Percentiles rank a stretch among this genome's conserved stretches.
phyloP scores from a whole-genome alignment of 2,113 vertebrate species.

The Ifrita kowaldi region DNA sequence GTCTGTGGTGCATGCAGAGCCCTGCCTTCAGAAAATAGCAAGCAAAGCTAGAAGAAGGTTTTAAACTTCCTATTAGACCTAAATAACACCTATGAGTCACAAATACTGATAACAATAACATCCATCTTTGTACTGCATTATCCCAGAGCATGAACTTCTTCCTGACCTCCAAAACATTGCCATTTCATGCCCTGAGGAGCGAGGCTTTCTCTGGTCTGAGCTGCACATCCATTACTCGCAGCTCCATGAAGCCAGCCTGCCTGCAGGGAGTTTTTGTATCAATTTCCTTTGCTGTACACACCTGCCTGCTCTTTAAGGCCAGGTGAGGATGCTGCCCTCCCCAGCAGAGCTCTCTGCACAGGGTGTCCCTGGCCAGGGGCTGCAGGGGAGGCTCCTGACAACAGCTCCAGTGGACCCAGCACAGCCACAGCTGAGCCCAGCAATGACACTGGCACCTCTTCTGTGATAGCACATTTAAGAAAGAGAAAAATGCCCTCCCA shows the following conservation, averaged over 20 bases:
- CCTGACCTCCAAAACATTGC: not conserved
- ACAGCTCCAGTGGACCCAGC: not conserved
- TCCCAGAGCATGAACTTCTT: not conserved
- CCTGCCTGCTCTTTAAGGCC: not conserved
- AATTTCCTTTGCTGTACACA: not conserved
- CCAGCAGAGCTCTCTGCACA: not conserved
- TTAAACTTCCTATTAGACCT: not conserved
- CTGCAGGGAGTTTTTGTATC: not conserved
- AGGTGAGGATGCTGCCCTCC: not conserved
- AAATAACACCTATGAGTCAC: not conserved
- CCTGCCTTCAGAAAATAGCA: not conserved
- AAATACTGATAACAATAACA: not conserved
- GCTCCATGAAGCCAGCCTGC: not conserved
- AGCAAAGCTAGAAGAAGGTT: not conserved
- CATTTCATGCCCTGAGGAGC: not conserved
- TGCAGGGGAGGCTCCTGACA: not conserved
- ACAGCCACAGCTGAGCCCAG: not conserved
- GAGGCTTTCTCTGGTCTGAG: not conserved
- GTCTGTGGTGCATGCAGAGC: not conserved
- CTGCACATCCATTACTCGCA: not conserved
- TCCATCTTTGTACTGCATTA: not conserved
- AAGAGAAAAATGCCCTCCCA: not conserved
- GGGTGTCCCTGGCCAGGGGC: fast-evolving
- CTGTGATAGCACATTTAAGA: not conserved
- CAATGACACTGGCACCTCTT: not conserved